Conservation (phyloP, 2,797 vertebrate genomes). For the Sebastes oblongus region DNA sequence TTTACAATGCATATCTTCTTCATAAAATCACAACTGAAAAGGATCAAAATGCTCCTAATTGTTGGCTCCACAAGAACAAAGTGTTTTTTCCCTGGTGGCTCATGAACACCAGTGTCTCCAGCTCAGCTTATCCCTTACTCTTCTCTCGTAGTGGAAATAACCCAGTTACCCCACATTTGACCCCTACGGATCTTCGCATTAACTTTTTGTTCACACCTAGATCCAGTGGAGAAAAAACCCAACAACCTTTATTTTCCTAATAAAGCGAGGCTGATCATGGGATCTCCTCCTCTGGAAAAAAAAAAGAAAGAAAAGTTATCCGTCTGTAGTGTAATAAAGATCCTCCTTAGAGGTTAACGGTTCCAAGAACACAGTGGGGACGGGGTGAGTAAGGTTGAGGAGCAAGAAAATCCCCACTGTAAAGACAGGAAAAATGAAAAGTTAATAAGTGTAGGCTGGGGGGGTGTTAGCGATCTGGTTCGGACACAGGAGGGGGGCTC, state of each 20-base stretch:
- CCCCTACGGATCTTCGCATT: constrained; percentile 4
- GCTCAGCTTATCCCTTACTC: neutral
- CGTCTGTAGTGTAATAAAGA: constrained; percentile 69
- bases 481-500: constrained; percentile 45
- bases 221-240: constrained; percentile 32
- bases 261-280: constrained; percentile 44
- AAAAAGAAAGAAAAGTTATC: constrained; percentile 8
- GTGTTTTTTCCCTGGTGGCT: neutral
- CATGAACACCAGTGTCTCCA: neutral
- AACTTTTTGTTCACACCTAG: constrained; percentile 21
- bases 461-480: constrained; percentile 56
- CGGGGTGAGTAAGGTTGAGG: constrained; percentile 54
- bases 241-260: constrained; percentile 59
- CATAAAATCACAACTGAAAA: neutral
- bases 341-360: constrained; percentile 55
- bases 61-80: neutral
- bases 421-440: constrained; percentile 71
- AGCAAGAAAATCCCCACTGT: constrained; percentile 56
- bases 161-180: constrained; percentile 5
- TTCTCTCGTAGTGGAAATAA: constrained; percentile 24
- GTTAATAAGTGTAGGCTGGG: constrained; percentile 55
- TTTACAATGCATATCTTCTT: neutral
- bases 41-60: neutral
- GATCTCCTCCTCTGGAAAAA: constrained; percentile 39
- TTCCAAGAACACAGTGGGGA: constrained; percentile 72